Conservation (phyloP, 2,797 vertebrate genomes). For the Pangasius larnaudii region DNA sequence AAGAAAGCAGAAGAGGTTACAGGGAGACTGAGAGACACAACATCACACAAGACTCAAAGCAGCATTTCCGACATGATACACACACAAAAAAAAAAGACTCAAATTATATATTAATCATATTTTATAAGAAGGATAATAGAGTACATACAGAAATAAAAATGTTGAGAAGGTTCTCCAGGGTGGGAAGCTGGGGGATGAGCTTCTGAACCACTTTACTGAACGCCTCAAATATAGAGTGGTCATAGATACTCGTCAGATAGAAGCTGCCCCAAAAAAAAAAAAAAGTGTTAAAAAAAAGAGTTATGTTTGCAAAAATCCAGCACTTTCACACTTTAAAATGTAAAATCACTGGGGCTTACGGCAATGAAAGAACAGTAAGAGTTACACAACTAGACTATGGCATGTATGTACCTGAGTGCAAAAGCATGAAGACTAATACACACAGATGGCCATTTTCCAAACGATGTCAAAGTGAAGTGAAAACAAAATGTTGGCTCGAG, state of each 20-base stretch:
- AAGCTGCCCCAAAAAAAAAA: constrained; percentile 80
- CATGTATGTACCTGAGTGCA: too few relatives aligned
- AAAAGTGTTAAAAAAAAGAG: not conserved
- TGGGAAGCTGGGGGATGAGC: constrained; percentile 97
- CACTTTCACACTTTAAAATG: not conserved
- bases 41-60: not conserved
- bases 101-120: too few relatives aligned
- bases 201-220: constrained; percentile 99
- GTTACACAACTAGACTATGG: not conserved
- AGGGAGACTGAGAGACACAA: not conserved
- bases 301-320: not conserved
- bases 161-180: constrained; percentile 98
- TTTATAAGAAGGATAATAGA: not conserved
- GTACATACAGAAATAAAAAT: constrained; percentile 98
- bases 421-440: not conserved
- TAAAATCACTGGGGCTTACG: not conserved
- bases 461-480: not conserved
- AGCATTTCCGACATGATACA: not conserved
- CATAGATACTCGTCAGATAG: constrained; percentile 99
- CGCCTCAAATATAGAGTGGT: constrained; percentile 99
- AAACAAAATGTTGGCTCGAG: not conserved
- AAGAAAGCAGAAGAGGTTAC: constrained; percentile 20
- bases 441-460: not conserved
- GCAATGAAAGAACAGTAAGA: constrained; percentile 8
- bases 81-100: not conserved